Base-by-base conservation (phyloP, 2,113 vertebrate genomes). In the Gambusia affinis region DNA sequence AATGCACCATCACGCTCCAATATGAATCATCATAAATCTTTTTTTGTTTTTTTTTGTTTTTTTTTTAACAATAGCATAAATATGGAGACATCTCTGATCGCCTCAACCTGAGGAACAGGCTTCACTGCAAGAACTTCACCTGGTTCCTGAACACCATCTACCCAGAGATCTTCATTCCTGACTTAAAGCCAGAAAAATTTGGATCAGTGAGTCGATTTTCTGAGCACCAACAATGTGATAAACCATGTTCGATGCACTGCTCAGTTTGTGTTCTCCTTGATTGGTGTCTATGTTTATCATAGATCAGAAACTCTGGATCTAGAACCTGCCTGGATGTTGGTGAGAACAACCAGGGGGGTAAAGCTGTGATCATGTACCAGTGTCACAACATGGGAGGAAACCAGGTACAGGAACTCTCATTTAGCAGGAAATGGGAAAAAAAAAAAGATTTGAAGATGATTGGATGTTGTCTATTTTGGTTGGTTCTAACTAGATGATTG, bases 331-430 rank as follows among this genome's bases (percentile, higher is more conserved):
- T 99, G 88, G 97, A 99, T 63, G 96, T 95, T 0, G 97, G 97
- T 0, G 97, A 97, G 87, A 95, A 89, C 78, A 98, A 98, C 89
- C 87, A 91, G 0, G 97, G 96, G 1, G 96, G 95, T 60, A 98
- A 98, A 70, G 91, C 97, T 0, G 51, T 98, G 75, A 99, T 98
- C 89, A 95, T 98, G 96, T 98, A 98, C 78, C 27, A 78, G 0
- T 99, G 98, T 91, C 98, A 99, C 14, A 96, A 97, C 80, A 97
- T 98, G 93, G 97, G 97, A 8, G 97, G 98, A 75, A 99, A 99
- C 91, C 98, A 99, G 97, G 98, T 99, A 93, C 24, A 44, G 11
- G 24, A 64, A 60, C 24, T 51, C 27, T 44, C 17, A 64, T 17
- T 65, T 5, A 14, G 14, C 17, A 8, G 66, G 10, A 30, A 65